Evolutionary conservation across 2,797 vertebrate genomes (phyloP).

Genomic region (Sarcophilus harrisii): DNA sequence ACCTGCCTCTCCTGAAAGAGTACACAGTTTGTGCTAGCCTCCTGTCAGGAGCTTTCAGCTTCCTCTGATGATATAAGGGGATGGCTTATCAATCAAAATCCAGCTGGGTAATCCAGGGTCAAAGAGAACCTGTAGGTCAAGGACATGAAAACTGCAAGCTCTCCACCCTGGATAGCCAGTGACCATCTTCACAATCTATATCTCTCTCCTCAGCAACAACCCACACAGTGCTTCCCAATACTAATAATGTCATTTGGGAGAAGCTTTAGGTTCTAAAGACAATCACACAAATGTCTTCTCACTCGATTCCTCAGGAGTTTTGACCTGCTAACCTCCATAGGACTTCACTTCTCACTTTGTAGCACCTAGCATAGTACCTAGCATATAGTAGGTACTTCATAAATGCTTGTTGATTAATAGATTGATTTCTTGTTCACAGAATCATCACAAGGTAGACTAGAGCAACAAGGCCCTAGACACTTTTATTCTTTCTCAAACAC

Average conservation of each 20-base stretch:
- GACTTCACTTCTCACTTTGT: not conserved
- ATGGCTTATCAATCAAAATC: not conserved
- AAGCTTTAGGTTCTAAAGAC: not conserved
- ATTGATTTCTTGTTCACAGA: not conserved
- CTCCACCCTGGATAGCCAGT: not conserved
- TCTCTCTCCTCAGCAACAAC: not conserved
- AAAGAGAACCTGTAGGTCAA: not conserved
- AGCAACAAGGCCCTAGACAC: not conserved
- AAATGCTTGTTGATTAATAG: not conserved
- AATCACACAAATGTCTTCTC: not conserved
- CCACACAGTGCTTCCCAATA: not conserved
- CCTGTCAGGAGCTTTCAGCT: too few species aligned
- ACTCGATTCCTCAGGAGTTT: not conserved
- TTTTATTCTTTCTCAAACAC: not conserved
- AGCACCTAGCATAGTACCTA: not conserved
- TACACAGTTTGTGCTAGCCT: too few species aligned
- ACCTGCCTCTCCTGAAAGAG: not conserved
- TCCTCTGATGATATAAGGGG: too few species aligned
- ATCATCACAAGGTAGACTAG: not conserved
- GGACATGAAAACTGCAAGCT: not conserved
- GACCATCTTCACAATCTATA: not conserved
- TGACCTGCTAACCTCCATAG: not conserved
- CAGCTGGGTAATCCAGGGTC: not conserved
- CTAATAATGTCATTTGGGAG: not conserved
- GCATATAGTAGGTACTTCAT: not conserved